Base-by-base conservation (phyloP, 2,113 vertebrate species). In the Chloropsis cyanopogon region DNA sequence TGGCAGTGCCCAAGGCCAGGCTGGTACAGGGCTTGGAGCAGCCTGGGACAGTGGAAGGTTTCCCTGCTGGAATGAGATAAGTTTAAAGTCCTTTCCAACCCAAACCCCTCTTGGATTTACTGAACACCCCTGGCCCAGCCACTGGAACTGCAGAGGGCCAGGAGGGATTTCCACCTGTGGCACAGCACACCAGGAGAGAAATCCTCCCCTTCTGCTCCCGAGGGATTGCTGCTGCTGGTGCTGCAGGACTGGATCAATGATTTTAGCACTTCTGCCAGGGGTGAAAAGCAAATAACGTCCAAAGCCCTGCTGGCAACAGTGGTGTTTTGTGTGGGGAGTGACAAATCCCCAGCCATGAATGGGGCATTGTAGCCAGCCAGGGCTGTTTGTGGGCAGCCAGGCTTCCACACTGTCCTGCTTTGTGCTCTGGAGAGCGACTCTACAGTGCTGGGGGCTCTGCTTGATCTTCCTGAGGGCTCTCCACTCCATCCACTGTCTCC, bases 391-490 rank as follows among this genome's bases (percentile, higher is more conserved):
- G 72, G 94, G 42, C 71, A 73, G 78, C 19, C 12, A 42, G 66
- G 82, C 79, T 46, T 24, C 41, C 82, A 73, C 61, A 81, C 47
- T 19, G 65, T 19, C 68, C 86, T 33, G 66, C 66, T 15, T 54
- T 73, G 94, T 82, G 72, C 37, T 50, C 57, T 92, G 92, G 87
- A 95, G 90, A 95, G 94, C 56, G 10, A 9, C 85, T 78, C 63
- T 37, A 44, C 82, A 79, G 90, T 47, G 73, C 29, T 86, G 90
- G 56, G 53, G 94, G 56, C 80, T 97, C 95, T 96, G 61, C 93
- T 95, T 93, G 72, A 86, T 46, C 78, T 92, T 69, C 94, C 96
- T 72, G 91, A 87, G 87, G 95, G 86, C 94, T 89, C 88, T 96
- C 73, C 88, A 93, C 97, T 97, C 79, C 24, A 68, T 54, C 4